Evolutionary conservation across 2,797 vertebrate species (phyloP).

Genomic region (Otus scops): DNA sequence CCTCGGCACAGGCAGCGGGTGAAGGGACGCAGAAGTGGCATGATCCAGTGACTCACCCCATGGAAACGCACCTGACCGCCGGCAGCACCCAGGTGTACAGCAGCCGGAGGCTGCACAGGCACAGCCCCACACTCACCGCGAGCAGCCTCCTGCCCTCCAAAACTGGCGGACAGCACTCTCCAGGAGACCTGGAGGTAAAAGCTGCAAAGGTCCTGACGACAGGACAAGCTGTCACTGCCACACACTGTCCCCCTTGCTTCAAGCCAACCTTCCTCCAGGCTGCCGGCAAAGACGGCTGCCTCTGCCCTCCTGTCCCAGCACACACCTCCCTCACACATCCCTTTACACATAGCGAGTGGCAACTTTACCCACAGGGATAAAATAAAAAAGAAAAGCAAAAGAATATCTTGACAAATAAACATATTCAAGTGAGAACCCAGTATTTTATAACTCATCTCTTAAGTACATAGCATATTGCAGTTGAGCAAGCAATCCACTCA

Average conservation of each 20-base stretch:
- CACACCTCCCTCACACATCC: fast-evolving
- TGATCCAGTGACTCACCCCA: neutral
- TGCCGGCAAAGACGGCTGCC: fast-evolving
- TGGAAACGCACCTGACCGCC: fast-evolving
- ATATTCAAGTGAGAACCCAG: neutral
- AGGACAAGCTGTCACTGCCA: neutral
- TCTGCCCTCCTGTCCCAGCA: neutral
- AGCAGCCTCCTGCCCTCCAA: neutral
- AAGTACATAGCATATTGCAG: neutral
- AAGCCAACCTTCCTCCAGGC: neutral
- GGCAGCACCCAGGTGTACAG: neutral
- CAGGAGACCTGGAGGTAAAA: neutral
- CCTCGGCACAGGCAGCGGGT: fast-evolving
- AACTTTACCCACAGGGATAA: neutral
- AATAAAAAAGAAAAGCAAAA: neutral
- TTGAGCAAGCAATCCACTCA: neutral
- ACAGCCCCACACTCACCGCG: neutral
- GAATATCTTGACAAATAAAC: neutral
- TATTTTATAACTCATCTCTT: neutral
- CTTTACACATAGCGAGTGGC: fast-evolving
- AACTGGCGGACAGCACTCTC: neutral
- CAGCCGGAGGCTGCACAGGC: neutral
- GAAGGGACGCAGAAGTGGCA: neutral
- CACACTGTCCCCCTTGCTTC: fast-evolving
- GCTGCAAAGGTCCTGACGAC: neutral